phyloP scores from a whole-genome alignment of 2,113 vertebrate genomes.

The Cyrtonyx montezumae region DNA sequence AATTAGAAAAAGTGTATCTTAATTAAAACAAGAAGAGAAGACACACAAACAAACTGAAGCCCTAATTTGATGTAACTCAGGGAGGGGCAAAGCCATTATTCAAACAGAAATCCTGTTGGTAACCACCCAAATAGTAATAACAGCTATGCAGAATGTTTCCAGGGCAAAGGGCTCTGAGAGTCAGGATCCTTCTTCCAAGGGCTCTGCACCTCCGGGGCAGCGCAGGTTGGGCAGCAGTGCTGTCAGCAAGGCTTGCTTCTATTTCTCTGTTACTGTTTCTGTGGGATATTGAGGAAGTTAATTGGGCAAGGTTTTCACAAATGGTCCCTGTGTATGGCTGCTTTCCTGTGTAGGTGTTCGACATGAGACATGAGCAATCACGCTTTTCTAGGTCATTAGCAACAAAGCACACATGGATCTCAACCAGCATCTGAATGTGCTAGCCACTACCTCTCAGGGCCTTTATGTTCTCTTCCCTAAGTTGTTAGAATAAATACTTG shows the following conservation, averaged over 20 bases:
- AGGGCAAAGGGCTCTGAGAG: neutral
- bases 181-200: neutral
- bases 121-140: neutral
- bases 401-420: neutral
- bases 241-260: neutral
- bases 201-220: neutral
- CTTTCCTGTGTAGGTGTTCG: neutral
- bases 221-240: neutral
- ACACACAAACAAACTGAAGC: neutral
- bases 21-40: neutral
- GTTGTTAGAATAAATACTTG: neutral
- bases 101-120: neutral
- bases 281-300: neutral
- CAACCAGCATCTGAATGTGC: neutral
- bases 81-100: conserved; percentile 6
- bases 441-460: neutral
- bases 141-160: neutral
- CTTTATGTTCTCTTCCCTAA: neutral
- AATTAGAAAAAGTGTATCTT: conserved; percentile 30
- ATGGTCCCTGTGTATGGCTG: neutral
- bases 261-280: neutral
- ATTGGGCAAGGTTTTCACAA: neutral
- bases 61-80: neutral
- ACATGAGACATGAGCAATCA: neutral
- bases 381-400: neutral